Percentiles rank a stretch among this genome's conserved stretches.
These are phyloP conservation scores for Mirounga angustirostris DNA, from an alignment of 2,113 vertebrate species.

Conservation along the genomic window DNA sequence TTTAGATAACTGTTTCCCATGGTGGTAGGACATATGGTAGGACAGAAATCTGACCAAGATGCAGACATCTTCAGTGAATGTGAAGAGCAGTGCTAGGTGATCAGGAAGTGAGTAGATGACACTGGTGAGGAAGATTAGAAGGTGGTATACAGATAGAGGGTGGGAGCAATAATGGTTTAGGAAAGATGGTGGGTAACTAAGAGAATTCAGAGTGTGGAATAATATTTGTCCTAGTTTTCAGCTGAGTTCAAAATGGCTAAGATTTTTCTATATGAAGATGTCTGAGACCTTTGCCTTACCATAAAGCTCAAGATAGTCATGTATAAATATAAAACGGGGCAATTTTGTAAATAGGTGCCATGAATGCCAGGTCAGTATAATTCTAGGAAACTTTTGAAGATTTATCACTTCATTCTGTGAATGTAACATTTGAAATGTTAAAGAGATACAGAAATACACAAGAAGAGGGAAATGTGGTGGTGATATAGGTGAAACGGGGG, in stretches of 20 bases:
- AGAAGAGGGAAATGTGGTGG: background rate
- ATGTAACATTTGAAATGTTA: slow-evolving; percentile 21
- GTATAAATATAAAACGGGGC: background rate
- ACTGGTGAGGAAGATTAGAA: background rate
- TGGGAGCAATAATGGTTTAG: background rate
- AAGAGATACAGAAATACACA: background rate
- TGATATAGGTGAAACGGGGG: background rate
- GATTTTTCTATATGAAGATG: background rate
- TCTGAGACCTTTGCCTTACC: background rate
- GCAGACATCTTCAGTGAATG: background rate
- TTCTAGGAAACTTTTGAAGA: background rate
- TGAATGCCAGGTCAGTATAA: background rate
- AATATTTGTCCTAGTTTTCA: background rate
- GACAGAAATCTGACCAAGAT: slow-evolving; percentile 12
- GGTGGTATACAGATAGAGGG: background rate
- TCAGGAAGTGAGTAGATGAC: background rate
- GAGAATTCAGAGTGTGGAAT: background rate
- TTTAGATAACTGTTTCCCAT: background rate
- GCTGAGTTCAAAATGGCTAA: background rate
- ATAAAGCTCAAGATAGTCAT: background rate
- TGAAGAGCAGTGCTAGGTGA: slow-evolving; percentile 1
- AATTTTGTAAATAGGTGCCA: slow-evolving; percentile 28
- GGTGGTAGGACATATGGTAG: background rate
- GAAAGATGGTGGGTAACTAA: background rate
- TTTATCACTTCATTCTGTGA: background rate